Evolutionary conservation across 2,113 vertebrate species (phyloP).

Genomic region (Cavia porcellus): DNA sequence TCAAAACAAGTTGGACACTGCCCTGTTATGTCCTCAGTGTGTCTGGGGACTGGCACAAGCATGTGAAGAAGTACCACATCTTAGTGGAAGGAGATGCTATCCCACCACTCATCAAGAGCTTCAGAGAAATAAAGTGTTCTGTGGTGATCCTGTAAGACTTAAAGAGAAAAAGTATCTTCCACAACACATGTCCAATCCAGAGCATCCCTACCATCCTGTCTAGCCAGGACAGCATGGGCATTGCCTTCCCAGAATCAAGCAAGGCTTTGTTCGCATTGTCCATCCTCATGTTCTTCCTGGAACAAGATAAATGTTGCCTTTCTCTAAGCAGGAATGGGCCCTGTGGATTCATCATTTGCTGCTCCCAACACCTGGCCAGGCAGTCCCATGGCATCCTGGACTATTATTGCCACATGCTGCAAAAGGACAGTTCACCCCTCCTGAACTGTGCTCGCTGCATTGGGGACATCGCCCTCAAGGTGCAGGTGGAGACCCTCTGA

Average conservation of each 20-base stretch:
- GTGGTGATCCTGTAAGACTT: background rate
- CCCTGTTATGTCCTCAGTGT: background rate
- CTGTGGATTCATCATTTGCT: conserved; percentile 89
- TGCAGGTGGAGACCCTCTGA: conserved; percentile 85
- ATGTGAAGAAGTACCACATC: background rate
- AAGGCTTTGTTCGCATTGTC: conserved; percentile 94
- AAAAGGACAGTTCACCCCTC: background rate
- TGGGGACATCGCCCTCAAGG: background rate
- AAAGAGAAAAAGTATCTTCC: background rate
- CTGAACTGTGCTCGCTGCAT: background rate
- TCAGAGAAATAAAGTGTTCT: background rate
- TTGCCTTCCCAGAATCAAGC: conserved; percentile 97
- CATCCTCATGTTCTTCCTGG: conserved; percentile 93
- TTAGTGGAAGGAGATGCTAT: background rate
- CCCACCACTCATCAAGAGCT: background rate
- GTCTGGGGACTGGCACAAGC: background rate
- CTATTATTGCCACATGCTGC: background rate
- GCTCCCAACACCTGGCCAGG: background rate
- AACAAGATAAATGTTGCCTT: conserved; percentile 97
- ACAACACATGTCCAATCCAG: background rate
- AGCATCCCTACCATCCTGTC: conserved; percentile 89
- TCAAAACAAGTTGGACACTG: background rate
- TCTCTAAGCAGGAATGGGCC: conserved; percentile 96
- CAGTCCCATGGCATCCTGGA: background rate
- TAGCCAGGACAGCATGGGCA: conserved; percentile 97